Evolutionary conservation across 2,797 vertebrate genomes (phyloP).

Genomic region (Melanogrammus aeglefinus): DNA sequence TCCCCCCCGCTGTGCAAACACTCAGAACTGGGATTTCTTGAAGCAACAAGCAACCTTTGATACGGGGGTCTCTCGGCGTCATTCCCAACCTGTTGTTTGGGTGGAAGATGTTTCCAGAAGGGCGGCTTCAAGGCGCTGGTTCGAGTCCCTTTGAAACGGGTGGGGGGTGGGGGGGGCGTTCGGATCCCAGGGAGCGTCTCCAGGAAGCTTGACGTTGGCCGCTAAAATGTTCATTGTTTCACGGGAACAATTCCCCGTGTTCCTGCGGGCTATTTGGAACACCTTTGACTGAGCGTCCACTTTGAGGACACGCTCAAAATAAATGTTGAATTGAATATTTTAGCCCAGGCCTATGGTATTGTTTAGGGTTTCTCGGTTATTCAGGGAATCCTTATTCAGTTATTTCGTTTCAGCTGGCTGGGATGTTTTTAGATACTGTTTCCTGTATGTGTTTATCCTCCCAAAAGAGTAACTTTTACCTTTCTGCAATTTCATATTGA

Average conservation of each 20-base stretch:
- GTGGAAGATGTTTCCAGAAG: conserved; percentile 43
- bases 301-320: conserved; percentile 27
- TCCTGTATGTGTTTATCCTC: background rate
- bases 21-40: conserved; percentile 40
- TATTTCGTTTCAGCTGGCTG: background rate
- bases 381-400: background rate
- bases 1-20: conserved; percentile 67
- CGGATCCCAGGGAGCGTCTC: background rate
- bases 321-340: background rate
- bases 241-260: conserved; percentile 55
- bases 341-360: background rate
- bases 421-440: background rate
- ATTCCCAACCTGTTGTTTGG: conserved; percentile 31
- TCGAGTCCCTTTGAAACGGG: conserved; percentile 54
- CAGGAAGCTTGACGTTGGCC: conserved; percentile 60
- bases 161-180: conserved; percentile 26
- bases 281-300: conserved; percentile 24
- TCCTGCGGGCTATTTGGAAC: conserved; percentile 48
- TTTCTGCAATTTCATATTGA: background rate
- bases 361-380: background rate
- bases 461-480: background rate
- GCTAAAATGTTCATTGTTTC: conserved; percentile 69
- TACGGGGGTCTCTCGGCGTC: conserved; percentile 42
- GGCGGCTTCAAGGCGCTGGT: conserved; percentile 43
- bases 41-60: conserved; percentile 75